Evolutionary conservation across 2,888 invertebrate genomes (phyloP).

Genomic region (Danaus chrysippus): DNA sequence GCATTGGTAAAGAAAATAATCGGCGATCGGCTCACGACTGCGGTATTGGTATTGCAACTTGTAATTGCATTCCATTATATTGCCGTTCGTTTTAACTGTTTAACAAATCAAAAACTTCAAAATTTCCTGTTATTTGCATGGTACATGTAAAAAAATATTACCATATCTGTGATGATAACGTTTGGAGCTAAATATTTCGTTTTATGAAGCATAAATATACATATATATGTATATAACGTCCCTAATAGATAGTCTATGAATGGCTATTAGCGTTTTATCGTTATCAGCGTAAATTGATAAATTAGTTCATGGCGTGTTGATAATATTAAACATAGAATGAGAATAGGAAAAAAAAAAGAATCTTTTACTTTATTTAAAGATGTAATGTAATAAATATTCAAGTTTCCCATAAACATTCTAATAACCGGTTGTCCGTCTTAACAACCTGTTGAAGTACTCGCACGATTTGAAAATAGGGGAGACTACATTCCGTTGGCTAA

Average conservation of each 20-base stretch:
- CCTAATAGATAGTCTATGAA: neutral
- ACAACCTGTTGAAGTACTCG: conserved; percentile 3
- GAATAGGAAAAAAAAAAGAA: neutral
- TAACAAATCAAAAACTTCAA: conserved; percentile 21
- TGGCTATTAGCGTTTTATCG: conserved; percentile 1
- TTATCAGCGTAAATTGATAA: conserved; percentile 1
- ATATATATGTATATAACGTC: neutral
- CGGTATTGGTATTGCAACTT: conserved; percentile 26
- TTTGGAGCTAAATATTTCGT: neutral
- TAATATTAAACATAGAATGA: neutral
- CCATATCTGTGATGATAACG: neutral
- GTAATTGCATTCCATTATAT: conserved; percentile 28
- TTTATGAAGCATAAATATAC: neutral
- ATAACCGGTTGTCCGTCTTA: neutral
- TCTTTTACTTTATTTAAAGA: neutral
- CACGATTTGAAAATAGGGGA: conserved; percentile 7
- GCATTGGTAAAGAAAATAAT: conserved; percentile 44
- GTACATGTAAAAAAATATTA: conserved; percentile 20
- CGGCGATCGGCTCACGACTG: conserved; percentile 39
- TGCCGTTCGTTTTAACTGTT: conserved; percentile 14
- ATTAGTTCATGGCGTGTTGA: neutral
- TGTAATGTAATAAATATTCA: conserved; percentile 1
- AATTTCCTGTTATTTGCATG: conserved; percentile 10
- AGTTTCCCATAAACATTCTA: conserved; percentile 4
- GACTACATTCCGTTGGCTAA: conserved; percentile 1